phyloP scores from a whole-genome alignment of 2,888 invertebrate genomes.

The Stegophylla sp. region DNA sequence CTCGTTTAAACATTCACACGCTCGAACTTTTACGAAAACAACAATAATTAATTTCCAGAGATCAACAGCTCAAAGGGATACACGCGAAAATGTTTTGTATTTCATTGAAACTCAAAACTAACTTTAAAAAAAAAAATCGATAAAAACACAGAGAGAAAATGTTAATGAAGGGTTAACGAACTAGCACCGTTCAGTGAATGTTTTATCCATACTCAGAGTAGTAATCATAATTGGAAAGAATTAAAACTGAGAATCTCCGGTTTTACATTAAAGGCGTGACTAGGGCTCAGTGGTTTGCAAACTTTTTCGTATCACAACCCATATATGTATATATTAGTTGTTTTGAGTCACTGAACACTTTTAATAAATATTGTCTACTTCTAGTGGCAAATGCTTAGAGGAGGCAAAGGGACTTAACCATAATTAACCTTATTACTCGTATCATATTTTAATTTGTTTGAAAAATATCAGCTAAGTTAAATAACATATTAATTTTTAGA shows the following conservation, averaged over 20 bases:
- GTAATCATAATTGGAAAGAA: not conserved
- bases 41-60: not conserved
- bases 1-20: not conserved
- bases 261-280: not conserved
- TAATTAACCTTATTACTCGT: too few relatives aligned
- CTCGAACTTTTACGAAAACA: not conserved
- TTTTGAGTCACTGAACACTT: too few relatives aligned
- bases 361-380: too few relatives aligned
- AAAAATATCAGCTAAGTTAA: too few relatives aligned
- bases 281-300: not conserved
- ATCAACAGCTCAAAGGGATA: not conserved
- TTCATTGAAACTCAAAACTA: constrained; percentile 5
- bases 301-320: not conserved
- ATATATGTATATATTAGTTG: too few relatives aligned
- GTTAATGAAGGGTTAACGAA: not conserved
- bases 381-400: too few relatives aligned
- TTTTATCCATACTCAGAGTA: not conserved
- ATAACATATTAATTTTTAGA: too few relatives aligned
- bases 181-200: not conserved
- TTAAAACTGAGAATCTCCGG: not conserved
- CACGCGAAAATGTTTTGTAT: not conserved
- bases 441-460: too few relatives aligned
- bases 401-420: too few relatives aligned
- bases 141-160: not conserved
- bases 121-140: not conserved